Percentiles rank a stretch among this genome's conserved stretches.
These are phyloP conservation scores for Myotis brandtii DNA, from an alignment of 2,113 vertebrate species.

Conservation along the genomic window DNA sequence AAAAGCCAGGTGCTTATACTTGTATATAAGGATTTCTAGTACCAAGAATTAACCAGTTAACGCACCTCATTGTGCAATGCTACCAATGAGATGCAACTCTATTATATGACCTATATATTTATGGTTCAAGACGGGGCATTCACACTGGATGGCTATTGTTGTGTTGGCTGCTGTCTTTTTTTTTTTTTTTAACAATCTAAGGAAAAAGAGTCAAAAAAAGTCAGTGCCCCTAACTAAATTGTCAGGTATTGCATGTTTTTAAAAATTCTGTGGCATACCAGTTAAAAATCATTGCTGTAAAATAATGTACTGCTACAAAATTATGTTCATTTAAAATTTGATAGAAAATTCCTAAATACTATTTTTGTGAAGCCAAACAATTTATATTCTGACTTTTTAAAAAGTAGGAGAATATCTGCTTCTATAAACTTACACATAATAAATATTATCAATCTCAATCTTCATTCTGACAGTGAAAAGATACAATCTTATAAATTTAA, in stretches of 20 bases:
- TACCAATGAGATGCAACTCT: not conserved
- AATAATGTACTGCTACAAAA: not conserved
- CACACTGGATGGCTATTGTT: not conserved
- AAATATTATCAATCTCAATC: not conserved
- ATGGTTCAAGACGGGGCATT: not conserved
- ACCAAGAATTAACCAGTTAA: not conserved
- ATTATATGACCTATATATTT: not conserved
- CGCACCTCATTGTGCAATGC: not conserved
- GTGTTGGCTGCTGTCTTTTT: not conserved
- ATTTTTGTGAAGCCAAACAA: not conserved
- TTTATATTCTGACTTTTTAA: not conserved
- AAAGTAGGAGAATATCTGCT: not conserved
- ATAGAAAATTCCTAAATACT: not conserved
- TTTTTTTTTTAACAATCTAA: not conserved
- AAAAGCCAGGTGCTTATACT: not conserved
- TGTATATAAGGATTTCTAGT: not conserved
- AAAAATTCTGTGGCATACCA: no score
- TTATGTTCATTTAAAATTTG: not conserved
- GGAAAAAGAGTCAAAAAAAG: not conserved
- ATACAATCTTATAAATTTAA: not conserved
- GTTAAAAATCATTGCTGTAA: not conserved
- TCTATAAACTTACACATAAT: not conserved
- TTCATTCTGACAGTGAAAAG: not conserved
- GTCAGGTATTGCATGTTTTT: not conserved
- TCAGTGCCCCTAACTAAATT: not conserved